Percentiles rank a stretch among this genome's conserved stretches.
phyloP scores from a whole-genome alignment of 2,113 vertebrate genomes.

The Serinus canaria region DNA sequence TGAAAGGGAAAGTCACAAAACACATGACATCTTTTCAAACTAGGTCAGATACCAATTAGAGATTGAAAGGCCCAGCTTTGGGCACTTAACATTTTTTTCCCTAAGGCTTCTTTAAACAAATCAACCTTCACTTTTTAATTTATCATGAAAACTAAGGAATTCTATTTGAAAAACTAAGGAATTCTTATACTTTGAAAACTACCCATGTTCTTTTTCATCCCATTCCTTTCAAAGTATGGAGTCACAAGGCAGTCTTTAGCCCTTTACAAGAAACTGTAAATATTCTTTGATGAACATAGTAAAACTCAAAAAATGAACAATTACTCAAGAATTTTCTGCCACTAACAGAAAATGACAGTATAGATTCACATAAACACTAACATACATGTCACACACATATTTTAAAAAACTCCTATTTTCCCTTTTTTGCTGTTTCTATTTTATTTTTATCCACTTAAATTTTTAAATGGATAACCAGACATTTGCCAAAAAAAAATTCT shows the following conservation, averaged over 20 bases:
- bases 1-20: neutral
- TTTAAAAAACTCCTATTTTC: accelerated
- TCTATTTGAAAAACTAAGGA: neutral
- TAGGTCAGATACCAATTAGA: conserved; percentile 19
- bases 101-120: neutral
- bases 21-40: neutral
- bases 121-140: neutral
- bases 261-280: neutral
- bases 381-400: neutral
- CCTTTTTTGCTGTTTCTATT: neutral
- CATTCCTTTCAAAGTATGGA: neutral
- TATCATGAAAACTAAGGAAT: neutral
- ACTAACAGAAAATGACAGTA: neutral
- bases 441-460: neutral
- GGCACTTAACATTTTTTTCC: neutral
- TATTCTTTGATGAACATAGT: neutral
- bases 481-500: neutral
- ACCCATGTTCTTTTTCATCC: neutral
- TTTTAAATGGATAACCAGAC: neutral
- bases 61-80: neutral
- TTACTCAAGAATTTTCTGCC: neutral
- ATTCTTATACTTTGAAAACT: neutral
- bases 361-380: neutral
- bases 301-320: neutral
- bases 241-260: neutral